These are phyloP conservation scores for Rattus rattus DNA, from an alignment of 2,113 vertebrate genomes.

Conservation along the genomic window DNA sequence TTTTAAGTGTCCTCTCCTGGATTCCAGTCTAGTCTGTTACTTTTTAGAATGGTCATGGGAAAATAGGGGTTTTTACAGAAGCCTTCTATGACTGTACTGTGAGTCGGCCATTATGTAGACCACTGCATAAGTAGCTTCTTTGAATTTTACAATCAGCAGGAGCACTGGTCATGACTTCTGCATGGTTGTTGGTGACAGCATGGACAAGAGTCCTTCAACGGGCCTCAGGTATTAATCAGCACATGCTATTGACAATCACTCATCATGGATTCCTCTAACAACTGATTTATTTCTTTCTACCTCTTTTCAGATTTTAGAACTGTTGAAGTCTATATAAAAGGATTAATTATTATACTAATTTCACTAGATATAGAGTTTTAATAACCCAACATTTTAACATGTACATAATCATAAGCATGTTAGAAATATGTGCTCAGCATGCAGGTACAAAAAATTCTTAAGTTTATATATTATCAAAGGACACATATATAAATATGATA, in stretches of 20 bases:
- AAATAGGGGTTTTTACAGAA: neutral
- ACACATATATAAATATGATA: neutral
- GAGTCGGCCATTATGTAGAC: neutral
- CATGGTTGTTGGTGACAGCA: neutral
- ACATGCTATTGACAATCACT: no score
- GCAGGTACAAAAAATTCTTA: neutral
- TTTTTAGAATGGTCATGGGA: rapidly evolving
- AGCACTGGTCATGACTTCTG: neutral
- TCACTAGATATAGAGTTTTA: neutral
- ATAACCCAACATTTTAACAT: neutral
- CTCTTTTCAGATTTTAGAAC: neutral
- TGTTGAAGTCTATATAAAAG: neutral
- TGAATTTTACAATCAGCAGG: neutral
- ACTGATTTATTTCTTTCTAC: neutral
- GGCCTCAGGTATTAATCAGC: no score
- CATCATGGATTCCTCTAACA: neutral
- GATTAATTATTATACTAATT: neutral
- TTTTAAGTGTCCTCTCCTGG: neutral
- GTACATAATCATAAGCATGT: neutral
- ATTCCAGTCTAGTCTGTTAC: neutral
- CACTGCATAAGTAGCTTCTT: neutral
- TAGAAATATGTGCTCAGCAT: neutral
- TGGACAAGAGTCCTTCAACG: neutral
- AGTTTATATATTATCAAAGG: neutral
- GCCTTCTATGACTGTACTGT: neutral